These are phyloP conservation scores for Tipula unca DNA, from an alignment of 2,888 invertebrate species.

Conservation along the genomic window DNA sequence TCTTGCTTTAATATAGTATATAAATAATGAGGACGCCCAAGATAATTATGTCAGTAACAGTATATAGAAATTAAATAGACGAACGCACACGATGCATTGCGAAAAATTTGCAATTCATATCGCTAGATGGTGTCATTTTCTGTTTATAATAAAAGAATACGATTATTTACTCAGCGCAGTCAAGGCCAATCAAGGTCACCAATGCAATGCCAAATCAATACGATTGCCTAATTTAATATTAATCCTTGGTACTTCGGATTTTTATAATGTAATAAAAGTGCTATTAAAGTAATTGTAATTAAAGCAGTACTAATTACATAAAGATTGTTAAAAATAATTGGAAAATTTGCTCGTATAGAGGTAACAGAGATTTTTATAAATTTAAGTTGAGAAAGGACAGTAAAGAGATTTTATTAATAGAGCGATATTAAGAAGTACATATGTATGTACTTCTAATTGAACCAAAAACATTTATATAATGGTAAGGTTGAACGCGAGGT, in stretches of 20 bases:
- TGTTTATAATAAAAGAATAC: background rate
- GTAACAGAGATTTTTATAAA: too few relatives aligned
- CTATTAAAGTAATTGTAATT: background rate
- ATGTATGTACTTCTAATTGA: too few relatives aligned
- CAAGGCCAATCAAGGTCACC: background rate
- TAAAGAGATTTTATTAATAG: too few relatives aligned
- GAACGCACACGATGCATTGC: background rate
- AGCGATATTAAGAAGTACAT: too few relatives aligned
- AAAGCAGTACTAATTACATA: background rate
- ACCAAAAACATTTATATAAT: too few relatives aligned
- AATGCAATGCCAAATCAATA: background rate
- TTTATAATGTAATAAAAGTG: background rate
- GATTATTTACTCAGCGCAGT: background rate
- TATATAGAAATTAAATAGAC: background rate
- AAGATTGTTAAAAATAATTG: background rate
- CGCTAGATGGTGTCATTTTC: background rate
- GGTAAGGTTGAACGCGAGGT: too few relatives aligned
- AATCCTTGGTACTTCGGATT: background rate
- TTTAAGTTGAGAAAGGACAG: too few relatives aligned
- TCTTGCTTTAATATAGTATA: too few relatives aligned
- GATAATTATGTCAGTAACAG: background rate
- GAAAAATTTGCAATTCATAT: background rate
- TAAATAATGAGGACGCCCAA: background rate
- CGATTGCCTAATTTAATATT: background rate
- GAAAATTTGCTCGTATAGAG: too few relatives aligned